Percentiles rank a stretch among this genome's conserved stretches.
Evolutionary conservation across 2,113 vertebrate genomes (phyloP).

Genomic region (Callochromis pleurospilus): DNA sequence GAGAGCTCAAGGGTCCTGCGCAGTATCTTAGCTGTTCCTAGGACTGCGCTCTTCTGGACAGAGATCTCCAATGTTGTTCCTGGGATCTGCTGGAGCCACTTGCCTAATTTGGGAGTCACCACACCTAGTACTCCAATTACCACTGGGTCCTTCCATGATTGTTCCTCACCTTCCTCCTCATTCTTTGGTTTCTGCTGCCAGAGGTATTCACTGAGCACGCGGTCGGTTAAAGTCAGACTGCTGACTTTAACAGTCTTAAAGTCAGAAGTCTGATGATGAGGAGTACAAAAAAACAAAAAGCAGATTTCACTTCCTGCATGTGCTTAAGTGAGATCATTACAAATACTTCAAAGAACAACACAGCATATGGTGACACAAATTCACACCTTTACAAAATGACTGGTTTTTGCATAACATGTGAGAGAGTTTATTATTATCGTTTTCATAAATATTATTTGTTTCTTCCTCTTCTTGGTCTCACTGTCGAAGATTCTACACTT

Average conservation of each 20-base stretch:
- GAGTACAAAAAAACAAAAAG: neutral
- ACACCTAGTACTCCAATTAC: neutral
- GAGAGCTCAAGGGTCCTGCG: accelerated
- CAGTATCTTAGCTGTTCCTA: accelerated
- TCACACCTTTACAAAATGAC: neutral
- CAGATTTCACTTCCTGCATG: conserved; percentile 17
- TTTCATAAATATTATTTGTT: neutral
- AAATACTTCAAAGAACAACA: neutral
- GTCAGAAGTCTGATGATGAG: neutral
- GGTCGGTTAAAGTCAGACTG: neutral
- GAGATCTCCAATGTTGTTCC: neutral
- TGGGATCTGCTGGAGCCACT: neutral
- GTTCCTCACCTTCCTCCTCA: neutral
- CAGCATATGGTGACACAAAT: neutral
- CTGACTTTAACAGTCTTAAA: neutral
- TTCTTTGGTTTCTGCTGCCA: neutral
- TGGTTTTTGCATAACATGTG: neutral
- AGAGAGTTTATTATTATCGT: neutral
- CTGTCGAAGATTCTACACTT: neutral
- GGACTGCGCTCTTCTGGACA: neutral
- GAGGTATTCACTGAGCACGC: accelerated
- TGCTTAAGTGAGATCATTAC: conserved; percentile 31
- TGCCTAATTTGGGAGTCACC: neutral
- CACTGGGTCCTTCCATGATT: neutral
- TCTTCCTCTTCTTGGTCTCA: neutral